Evolutionary conservation across 1,140 invertebrate species (phyloP), one percentile per base, ranked within the genome.

Genomic region (Adelges cooleyi): DNA sequence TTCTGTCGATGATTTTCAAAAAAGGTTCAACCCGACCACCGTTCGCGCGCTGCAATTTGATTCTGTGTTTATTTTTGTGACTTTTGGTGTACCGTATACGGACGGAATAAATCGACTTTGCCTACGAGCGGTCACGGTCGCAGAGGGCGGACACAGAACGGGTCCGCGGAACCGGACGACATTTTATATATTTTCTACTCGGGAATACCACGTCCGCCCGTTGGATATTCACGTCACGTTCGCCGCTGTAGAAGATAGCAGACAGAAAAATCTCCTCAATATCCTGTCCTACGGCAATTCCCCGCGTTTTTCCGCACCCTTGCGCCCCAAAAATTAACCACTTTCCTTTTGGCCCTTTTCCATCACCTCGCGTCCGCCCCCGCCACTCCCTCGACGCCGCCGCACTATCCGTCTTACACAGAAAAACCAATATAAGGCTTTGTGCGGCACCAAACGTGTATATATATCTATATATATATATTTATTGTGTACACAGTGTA

Each of bases 241-340:
- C 42, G 25, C 2, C 29, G 18, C 17, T 42, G 25, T 25, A 15
- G 44, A 44, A 25, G 17, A 29, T 8, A 27, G 25, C 1, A 10
- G 23, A 59, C 56, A 18, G 42, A 48, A 46, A 62, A 62, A 62
- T 62, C 42, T 62, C 25, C 17, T 25, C 56, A 62, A 62, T 62
- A 62, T 62, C 56, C 38, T 46, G 56, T 62, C 56, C 56, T 48
- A 62, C 56, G 56, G 56, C 42, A 62, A 46, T 62, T 62, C 44
- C 40, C 40, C 53, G n/a, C n/a, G 53, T 44, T 62, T 46, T 62
- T 62, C 40, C 40, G 40, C 42, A 25, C 44, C 29, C 25, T 25
- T 48, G 56, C 25, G 44, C 56, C 56, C 25, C 33, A 48, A 46
- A 62, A 62, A 62, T 62, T 62, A 62, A 62, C 56, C 40, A 29